Conservation (phyloP, 2,797 vertebrate species). For the Schizothorax lantsangensis region DNA sequence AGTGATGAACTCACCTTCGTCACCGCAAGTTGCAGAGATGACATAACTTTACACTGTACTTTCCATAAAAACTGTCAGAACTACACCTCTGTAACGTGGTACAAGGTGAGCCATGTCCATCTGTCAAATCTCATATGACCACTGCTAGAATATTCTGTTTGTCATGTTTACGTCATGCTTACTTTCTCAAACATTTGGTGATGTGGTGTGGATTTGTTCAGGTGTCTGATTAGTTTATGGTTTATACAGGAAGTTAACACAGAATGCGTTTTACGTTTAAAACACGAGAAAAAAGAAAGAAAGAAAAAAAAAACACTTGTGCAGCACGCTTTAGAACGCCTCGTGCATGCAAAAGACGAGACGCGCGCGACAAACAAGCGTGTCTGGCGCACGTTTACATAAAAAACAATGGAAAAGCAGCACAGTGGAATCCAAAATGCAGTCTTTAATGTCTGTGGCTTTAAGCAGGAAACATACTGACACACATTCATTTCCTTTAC, state of each 20-base stretch:
- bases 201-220: not conserved
- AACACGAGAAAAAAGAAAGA: not conserved
- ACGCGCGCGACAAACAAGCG: not conserved
- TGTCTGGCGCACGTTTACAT: not conserved
- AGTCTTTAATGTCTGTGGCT: not conserved
- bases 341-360: not conserved
- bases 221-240: not conserved
- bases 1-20: not conserved
- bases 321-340: not conserved
- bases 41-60: constrained; percentile 66
- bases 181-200: not conserved
- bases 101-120: constrained; percentile 68
- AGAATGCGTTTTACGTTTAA: not conserved
- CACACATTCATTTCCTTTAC: constrained; percentile 9
- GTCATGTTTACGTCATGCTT: not conserved
- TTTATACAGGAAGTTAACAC: not conserved
- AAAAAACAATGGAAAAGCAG: constrained; percentile 13
- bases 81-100: constrained; percentile 71
- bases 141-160: not conserved
- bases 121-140: not conserved
- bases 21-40: constrained; percentile 40
- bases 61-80: not conserved
- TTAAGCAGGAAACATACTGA: constrained; percentile 12
- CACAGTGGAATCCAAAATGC: not conserved
- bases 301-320: not conserved